phyloP scores from a whole-genome alignment of 1,140 invertebrate genomes.

The Hirudo medicinalis region DNA sequence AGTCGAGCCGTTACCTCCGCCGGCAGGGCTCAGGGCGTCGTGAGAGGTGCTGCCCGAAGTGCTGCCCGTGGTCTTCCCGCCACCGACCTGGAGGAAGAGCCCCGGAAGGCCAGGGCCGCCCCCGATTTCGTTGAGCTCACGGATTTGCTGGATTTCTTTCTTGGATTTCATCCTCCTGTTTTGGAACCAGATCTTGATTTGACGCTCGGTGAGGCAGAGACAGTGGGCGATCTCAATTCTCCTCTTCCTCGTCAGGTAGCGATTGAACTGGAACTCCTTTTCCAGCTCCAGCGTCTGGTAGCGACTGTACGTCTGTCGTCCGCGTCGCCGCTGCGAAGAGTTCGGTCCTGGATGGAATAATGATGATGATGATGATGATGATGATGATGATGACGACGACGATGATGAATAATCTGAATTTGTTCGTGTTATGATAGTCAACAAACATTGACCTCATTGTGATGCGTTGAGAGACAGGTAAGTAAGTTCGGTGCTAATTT shows the following conservation, averaged over 20 bases:
- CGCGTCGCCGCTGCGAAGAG: constrained; percentile 32
- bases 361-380: background rate
- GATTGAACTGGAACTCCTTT: constrained; percentile 41
- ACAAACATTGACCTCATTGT: too few relatives aligned
- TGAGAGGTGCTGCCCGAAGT: background rate
- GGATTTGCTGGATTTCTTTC: constrained; percentile 30
- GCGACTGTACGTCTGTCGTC: constrained; percentile 80
- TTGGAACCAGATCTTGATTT: constrained; percentile 87
- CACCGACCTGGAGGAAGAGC: background rate
- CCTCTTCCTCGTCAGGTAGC: constrained; percentile 86
- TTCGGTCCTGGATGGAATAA: constrained; percentile 1
- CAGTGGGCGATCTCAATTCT: constrained; percentile 97
- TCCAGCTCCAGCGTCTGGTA: constrained; percentile 39
- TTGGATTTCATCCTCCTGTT: constrained; percentile 41
- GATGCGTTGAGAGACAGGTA: too few relatives aligned
- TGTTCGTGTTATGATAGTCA: too few relatives aligned
- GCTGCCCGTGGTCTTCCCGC: background rate
- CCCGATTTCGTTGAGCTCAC: constrained; percentile 9
- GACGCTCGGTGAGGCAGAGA: constrained; percentile 85
- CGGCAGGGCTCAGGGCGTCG: too few relatives aligned
- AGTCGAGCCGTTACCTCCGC: too few relatives aligned
- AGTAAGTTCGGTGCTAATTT: too few relatives aligned
- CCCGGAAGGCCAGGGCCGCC: background rate
- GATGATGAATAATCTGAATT: too few relatives aligned
- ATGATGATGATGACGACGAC: background rate